Percentiles rank a stretch among this genome's conserved stretches.
phyloP scores from a whole-genome alignment of 2,797 vertebrate genomes.

The Mareca penelope region DNA sequence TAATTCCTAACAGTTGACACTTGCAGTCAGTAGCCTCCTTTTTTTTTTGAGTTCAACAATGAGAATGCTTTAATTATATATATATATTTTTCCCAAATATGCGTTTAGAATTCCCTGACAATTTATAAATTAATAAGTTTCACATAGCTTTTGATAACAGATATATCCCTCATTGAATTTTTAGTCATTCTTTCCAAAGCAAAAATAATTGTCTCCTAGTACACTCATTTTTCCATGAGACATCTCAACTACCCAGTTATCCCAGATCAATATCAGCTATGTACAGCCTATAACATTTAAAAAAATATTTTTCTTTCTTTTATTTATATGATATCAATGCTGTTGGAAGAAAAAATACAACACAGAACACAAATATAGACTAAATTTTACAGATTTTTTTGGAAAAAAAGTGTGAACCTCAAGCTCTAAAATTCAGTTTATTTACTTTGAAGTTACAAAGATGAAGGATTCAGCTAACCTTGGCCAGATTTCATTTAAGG shows the following conservation, averaged over 20 bases:
- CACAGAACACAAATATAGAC: accelerated
- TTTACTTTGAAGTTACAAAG: neutral
- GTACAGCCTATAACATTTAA: neutral
- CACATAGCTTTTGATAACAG: neutral
- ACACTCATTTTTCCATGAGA: neutral
- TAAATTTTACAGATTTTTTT: neutral
- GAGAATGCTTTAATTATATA: neutral
- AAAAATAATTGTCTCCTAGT: neutral
- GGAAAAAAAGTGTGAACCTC: accelerated
- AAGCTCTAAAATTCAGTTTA: neutral
- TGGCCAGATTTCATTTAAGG: neutral
- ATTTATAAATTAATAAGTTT: neutral
- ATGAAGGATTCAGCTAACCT: neutral
- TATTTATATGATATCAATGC: neutral
- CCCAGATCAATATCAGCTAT: neutral
- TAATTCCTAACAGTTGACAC: neutral
- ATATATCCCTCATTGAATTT: neutral
- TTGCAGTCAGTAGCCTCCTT: neutral
- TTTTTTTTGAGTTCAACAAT: neutral
- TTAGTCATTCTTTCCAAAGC: neutral
- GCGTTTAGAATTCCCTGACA: neutral
- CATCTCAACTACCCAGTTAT: neutral
- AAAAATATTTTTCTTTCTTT: neutral
- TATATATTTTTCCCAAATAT: neutral
- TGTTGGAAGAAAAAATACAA: neutral